Conservation (phyloP, 1,140 invertebrate species). For the Cyclargus thomasi region DNA sequence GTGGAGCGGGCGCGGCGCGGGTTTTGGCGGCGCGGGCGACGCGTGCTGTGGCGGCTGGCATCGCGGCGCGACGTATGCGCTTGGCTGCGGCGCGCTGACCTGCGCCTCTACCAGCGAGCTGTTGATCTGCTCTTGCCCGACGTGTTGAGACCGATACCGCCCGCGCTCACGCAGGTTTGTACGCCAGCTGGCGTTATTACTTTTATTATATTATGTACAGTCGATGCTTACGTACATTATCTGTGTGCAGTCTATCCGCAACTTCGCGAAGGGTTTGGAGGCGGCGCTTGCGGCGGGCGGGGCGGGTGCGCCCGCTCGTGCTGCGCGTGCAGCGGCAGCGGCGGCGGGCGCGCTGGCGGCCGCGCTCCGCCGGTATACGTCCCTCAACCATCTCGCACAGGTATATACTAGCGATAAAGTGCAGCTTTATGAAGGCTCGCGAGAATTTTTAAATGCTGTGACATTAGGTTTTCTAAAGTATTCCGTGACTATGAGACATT, state of each 20-base stretch:
- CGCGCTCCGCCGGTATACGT: constrained; percentile 96
- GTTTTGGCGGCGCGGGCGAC: constrained; percentile 87
- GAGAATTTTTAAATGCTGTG: no score
- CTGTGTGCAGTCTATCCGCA: constrained; percentile 50
- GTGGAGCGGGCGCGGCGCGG: constrained; percentile 93
- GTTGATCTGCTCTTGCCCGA: constrained; percentile 97
- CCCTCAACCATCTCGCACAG: constrained; percentile 96
- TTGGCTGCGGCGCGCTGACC: constrained; percentile 87
- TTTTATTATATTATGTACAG: no score
- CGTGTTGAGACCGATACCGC: constrained; percentile 95
- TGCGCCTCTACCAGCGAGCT: constrained; percentile 96
- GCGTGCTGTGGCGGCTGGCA: constrained; percentile 35
- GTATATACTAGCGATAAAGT: no score
- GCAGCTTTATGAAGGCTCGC: no score
- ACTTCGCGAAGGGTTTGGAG: constrained; percentile 64
- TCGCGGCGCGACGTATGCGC: constrained; percentile 45
- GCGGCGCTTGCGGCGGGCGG: constrained; percentile 86
- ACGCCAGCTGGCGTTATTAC: no score
- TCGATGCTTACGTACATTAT: neutral
- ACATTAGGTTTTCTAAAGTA: no score
- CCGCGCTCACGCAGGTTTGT: constrained; percentile 88
- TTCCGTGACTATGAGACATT: no score
- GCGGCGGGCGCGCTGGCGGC: constrained; percentile 96
- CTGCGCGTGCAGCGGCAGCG: constrained; percentile 88
- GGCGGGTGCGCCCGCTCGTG: constrained; percentile 88